phyloP scores from a whole-genome alignment of 2,113 vertebrate species.

The Himantopus leucocephalus region DNA sequence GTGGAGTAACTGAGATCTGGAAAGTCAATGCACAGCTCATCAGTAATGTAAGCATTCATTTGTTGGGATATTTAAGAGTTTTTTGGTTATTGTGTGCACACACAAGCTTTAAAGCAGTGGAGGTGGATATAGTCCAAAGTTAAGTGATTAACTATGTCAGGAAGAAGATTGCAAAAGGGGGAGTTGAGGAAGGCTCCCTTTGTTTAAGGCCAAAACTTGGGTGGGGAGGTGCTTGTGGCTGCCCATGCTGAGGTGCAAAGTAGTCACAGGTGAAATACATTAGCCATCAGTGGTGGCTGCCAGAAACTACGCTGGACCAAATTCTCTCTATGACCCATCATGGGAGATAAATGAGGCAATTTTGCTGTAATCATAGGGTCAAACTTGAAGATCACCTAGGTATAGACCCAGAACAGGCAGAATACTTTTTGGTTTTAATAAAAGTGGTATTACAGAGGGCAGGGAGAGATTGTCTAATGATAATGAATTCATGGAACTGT shows the following conservation, averaged over 20 bases:
- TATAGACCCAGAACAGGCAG: neutral
- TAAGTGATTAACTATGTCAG: neutral
- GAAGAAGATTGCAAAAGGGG: neutral
- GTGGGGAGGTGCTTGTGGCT: neutral
- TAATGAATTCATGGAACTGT: slow-evolving; percentile 10
- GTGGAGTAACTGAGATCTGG: neutral
- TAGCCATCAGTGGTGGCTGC: neutral
- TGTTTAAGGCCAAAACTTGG: neutral
- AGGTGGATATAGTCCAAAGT: neutral
- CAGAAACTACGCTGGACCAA: neutral
- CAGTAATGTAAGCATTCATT: neutral
- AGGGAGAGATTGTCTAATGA: neutral
- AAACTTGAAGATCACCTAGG: neutral
- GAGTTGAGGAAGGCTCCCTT: neutral
- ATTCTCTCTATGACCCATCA: neutral
- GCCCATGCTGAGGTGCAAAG: neutral
- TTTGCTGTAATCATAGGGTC: neutral
- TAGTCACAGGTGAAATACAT: neutral
- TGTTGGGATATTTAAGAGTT: neutral
- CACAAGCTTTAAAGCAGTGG: neutral
- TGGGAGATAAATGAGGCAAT: neutral
- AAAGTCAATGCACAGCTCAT: neutral
- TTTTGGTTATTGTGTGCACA: neutral
- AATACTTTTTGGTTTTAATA: neutral
- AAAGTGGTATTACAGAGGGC: neutral